phyloP scores from a whole-genome alignment of 37 sponge, comb jelly and placozoan species.

The Crambe crambe region DNA sequence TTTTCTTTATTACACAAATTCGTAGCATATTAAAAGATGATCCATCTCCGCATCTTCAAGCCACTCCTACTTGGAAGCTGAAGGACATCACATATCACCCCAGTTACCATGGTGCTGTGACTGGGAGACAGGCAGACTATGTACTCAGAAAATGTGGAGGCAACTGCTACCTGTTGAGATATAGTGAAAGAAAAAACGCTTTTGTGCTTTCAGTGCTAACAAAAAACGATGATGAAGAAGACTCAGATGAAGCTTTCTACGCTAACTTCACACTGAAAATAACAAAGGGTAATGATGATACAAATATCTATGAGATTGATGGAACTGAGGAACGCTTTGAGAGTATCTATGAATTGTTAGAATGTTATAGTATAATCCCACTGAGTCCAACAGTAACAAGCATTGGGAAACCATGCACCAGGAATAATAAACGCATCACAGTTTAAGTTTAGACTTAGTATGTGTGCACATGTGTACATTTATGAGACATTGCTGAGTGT shows the following conservation, averaged over 20 bases:
- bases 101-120: background rate
- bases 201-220: background rate
- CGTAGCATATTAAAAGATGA: no score
- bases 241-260: background rate
- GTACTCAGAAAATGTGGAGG: background rate
- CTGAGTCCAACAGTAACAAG: background rate
- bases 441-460: no score
- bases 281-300: background rate
- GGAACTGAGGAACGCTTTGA: background rate
- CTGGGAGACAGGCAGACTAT: background rate
- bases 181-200: background rate
- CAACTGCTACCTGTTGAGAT: background rate
- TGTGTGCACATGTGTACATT: no score
- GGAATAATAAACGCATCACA: no score
- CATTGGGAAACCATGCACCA: background rate
- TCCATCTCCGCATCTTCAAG: no score
- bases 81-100: no score
- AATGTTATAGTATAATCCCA: background rate
- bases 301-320: background rate
- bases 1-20: no score
- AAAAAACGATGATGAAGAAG: background rate
- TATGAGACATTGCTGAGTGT: no score
- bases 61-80: no score
- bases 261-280: background rate
- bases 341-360: background rate